Base-by-base conservation (phyloP, 2,888 invertebrate genomes). In the Drosophila tanythrix region DNA sequence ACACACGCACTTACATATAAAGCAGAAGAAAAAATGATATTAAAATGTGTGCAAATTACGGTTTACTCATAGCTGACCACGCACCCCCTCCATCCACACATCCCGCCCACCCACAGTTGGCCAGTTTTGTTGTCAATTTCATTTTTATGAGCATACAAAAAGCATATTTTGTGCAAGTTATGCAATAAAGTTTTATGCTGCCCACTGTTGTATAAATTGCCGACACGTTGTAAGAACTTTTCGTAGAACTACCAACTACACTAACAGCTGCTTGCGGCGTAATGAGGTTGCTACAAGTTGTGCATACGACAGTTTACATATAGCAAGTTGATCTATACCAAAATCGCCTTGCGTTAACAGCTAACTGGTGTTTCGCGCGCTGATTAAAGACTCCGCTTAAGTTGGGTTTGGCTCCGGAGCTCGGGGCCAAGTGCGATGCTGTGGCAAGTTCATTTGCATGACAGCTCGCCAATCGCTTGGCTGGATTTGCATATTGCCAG, bases 141-240 rank as follows among this genome's bases (percentile, higher is more conserved):
- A 48, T 63, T 81, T 84, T 89, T 89, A 84, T 63, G 79, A 69
- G 62, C 76, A 60, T 15, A 79, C 67, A 70, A 78, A 79, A 70
- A 78, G 55, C 79, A 79, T 81, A 79, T 81, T 79, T 76, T 79
- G 46, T 81, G 72, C 70, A 89, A 81, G 82, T 83, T 89, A 73
- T 71, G 88, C 76, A 87, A 89, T 84, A 87, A 84, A 84, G 60
- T 84, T 85, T 83, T 85, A 85, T 89, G 74, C 69, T 77, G 75
- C 56, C 79, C 76, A 87, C 82, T 87, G 88, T 77, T 89, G 84
- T 81, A 89, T 89, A 85, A 87, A 83, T 87, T 81, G 79, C 71
- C 70, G 70, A 63, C 89, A 87, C 70, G 79, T 60, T 60, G 70
- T 11, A 55, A 48, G 46, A 63, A 73, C 55, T 70, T 77, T 55